Percentiles rank a stretch among this genome's conserved stretches.
Evolutionary conservation across 2,113 vertebrate genomes (phyloP).

Genomic region (Hyperopisus bebe): DNA sequence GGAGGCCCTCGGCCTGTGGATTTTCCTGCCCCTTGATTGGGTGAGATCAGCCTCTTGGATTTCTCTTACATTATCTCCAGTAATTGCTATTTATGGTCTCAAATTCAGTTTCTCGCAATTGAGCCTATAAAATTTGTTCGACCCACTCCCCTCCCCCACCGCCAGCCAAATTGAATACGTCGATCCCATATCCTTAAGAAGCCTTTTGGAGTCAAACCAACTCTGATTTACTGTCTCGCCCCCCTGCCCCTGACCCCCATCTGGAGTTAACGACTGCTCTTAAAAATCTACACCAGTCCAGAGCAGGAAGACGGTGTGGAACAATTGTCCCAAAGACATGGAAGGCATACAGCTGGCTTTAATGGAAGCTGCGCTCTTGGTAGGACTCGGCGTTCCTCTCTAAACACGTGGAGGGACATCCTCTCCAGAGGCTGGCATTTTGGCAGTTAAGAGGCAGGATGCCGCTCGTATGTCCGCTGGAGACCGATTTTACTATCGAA

Average conservation of each 20-base stretch:
- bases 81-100: background rate
- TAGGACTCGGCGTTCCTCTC: background rate
- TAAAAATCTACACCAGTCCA: background rate
- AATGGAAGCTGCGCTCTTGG: background rate
- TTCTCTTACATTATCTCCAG: background rate
- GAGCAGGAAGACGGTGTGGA: background rate
- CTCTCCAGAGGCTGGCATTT: background rate
- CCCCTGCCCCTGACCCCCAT: background rate
- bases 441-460: background rate
- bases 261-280: background rate
- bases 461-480: background rate
- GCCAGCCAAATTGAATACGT: background rate
- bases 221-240: background rate
- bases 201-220: background rate
- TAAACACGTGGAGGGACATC: background rate
- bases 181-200: background rate
- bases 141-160: background rate
- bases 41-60: background rate
- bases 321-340: background rate
- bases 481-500: background rate
- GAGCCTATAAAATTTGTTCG: background rate
- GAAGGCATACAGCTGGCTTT: background rate
- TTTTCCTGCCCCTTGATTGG: background rate
- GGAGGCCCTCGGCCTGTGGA: background rate
- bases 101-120: background rate